Evolutionary conservation across 2,113 vertebrate genomes (phyloP).

Genomic region (Oophaga pumilio): DNA sequence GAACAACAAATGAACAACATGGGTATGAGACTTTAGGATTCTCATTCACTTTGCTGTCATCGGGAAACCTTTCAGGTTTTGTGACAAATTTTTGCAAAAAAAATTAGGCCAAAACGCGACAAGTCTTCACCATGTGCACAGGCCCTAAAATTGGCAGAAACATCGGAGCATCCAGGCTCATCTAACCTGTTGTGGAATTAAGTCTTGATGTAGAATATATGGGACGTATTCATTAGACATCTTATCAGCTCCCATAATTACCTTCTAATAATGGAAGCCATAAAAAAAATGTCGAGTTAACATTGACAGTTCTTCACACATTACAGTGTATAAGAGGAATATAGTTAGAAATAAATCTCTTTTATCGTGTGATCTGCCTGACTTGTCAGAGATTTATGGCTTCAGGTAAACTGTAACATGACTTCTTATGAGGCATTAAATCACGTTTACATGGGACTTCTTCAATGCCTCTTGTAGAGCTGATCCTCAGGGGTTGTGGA

Average conservation of each 20-base stretch:
- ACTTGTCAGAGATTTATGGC: neutral
- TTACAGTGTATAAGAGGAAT: neutral
- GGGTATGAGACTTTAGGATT: too few relatives aligned
- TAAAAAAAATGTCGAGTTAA: neutral
- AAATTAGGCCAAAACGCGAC: too few relatives aligned
- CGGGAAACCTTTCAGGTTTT: too few relatives aligned
- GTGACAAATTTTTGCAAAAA: too few relatives aligned
- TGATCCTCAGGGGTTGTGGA: neutral
- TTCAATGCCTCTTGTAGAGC: neutral
- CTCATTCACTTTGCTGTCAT: too few relatives aligned
- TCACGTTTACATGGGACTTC: neutral
- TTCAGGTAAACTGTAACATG: neutral
- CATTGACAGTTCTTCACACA: neutral
- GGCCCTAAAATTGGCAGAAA: too few relatives aligned
- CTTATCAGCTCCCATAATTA: slow-evolving; percentile 7
- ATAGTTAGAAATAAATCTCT: slow-evolving; percentile 16
- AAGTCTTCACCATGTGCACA: too few relatives aligned
- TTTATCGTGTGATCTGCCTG: neutral
- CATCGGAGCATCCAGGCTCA: too few relatives aligned
- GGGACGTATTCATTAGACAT: neutral
- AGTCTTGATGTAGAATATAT: neutral
- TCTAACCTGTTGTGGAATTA: too few relatives aligned
- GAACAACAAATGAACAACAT: too few relatives aligned
- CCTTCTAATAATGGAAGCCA: slow-evolving; percentile 1
- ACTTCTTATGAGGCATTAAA: neutral